phyloP scores from a whole-genome alignment of 2,888 invertebrate genomes.

The Polydrusus pterygomalis region DNA sequence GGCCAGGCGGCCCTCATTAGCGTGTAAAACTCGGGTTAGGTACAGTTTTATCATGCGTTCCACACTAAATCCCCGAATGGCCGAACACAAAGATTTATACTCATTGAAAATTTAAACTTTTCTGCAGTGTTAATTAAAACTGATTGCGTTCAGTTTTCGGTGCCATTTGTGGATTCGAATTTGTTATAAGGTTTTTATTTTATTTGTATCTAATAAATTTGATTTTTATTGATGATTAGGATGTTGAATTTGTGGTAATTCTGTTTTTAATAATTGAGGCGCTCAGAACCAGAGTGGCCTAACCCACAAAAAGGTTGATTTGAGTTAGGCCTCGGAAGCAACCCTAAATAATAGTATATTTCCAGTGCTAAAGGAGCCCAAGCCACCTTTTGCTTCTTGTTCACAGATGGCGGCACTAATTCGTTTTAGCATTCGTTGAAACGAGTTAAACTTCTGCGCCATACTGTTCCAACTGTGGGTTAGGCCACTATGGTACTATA shows the following conservation, averaged over 20 bases:
- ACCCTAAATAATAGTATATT: too few species aligned
- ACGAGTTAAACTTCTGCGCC: too few species aligned
- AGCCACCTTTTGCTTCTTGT: too few species aligned
- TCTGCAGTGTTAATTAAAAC: conserved; percentile 57
- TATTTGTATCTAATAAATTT: neutral
- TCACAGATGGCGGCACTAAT: too few species aligned
- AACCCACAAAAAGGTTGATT: too few species aligned
- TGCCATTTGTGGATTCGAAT: conserved; percentile 34
- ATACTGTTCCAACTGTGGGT: too few species aligned
- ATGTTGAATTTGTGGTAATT: neutral
- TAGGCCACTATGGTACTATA: too few species aligned
- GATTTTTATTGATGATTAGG: neutral
- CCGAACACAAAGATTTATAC: conserved; percentile 62
- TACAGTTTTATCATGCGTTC: conserved; percentile 72
- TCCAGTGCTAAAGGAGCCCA: too few species aligned
- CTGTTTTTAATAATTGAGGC: neutral
- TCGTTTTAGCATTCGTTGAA: too few species aligned
- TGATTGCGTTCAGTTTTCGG: conserved; percentile 52
- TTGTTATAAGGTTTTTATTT: conserved; percentile 2
- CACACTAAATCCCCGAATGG: conserved; percentile 58
- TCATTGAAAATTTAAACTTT: conserved; percentile 61
- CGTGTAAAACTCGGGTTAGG: conserved; percentile 72
- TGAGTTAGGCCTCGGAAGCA: too few species aligned
- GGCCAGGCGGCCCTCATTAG: conserved; percentile 73
- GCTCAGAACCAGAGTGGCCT: too few species aligned